These are phyloP conservation scores for Enteromius fasciolatus DNA, from an alignment of 2,797 vertebrate species.

Conservation along the genomic window DNA sequence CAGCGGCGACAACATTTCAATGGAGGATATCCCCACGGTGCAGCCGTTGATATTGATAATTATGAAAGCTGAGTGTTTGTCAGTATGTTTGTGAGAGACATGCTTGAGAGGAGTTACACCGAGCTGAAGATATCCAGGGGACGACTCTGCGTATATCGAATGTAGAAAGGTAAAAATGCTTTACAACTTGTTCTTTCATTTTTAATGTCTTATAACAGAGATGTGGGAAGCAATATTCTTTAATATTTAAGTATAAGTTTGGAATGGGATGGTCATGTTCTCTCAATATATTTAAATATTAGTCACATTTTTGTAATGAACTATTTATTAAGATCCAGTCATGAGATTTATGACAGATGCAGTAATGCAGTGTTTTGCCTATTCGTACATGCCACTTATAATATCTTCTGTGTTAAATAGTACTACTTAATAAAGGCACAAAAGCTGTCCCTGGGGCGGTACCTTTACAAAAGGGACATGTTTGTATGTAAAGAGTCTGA, in stretches of 20 bases:
- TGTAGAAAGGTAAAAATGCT: slow-evolving; percentile 73
- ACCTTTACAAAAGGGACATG: no score
- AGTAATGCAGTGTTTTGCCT: neutral
- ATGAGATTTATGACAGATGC: neutral
- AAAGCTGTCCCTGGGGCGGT: no score
- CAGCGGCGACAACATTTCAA: slow-evolving; percentile 60
- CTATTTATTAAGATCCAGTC: neutral
- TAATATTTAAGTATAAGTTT: neutral
- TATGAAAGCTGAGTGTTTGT: slow-evolving; percentile 45
- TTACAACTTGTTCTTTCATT: neutral
- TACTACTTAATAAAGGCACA: neutral
- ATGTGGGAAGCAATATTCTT: neutral
- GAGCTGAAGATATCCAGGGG: slow-evolving; percentile 61
- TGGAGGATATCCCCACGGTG: slow-evolving; percentile 61
- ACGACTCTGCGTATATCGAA: slow-evolving; percentile 61
- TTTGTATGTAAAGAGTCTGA: no score
- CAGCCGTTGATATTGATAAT: slow-evolving; percentile 36
- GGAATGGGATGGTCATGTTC: neutral
- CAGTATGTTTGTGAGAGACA: slow-evolving; percentile 56
- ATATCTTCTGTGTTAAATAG: neutral
- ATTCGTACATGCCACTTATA: neutral
- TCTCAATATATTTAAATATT: neutral
- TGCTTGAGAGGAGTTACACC: slow-evolving; percentile 68
- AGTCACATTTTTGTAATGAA: neutral
- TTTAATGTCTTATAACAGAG: neutral